Evolutionary conservation across 64 coral and sea anemone genomes (phyloP), one percentile per base, ranked within the genome.

Genomic region (Actinia tenebrosa): DNA sequence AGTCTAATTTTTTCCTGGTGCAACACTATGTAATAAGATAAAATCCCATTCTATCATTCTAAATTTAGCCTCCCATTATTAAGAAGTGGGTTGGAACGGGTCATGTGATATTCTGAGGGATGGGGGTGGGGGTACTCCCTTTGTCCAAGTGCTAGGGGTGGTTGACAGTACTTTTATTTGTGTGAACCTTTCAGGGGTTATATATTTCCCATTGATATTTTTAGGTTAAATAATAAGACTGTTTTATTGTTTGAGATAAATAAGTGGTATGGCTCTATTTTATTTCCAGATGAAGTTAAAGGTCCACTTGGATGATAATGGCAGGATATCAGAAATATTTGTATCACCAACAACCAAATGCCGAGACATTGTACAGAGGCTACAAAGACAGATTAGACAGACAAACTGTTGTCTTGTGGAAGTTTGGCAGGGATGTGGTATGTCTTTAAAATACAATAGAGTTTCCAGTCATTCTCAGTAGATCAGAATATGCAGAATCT

Each of bases 401-500:
- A 61, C 58, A 18, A 77, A 84, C 22, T 96, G 94, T 22, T 96
- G 79, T 87, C 91, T 96, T 17, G 88, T 93, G n/a, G 94, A 96
- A 93, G 81, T 96, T 16, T 96, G 94, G 94, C 91, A 96, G 77
- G 94, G 94, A 79, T 96, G 94, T 93, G 94, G 94, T 96, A 93
- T 75, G 93, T 82, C 10, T 43, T 2, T 14, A 53, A 83, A n/a
- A 52, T 83, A 9, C 8, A 11, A 13, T 58, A 58, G 71, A n/a
- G 16, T 43, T 77, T 8, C 75, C 4, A 58, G 10, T 11, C 7
- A 78, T 20, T 78, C 47, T 50, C 7, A 37, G 30, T 37, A 37
- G 30, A 37, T 37, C 30, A 50, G 0, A 50, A 50, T 50, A 8
- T 50, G 0, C 47, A 50, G 47, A 8, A 50, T 50, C 47, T 50